Conservation (phyloP, 2,888 invertebrate species). For the Dryobotodes eremita region DNA sequence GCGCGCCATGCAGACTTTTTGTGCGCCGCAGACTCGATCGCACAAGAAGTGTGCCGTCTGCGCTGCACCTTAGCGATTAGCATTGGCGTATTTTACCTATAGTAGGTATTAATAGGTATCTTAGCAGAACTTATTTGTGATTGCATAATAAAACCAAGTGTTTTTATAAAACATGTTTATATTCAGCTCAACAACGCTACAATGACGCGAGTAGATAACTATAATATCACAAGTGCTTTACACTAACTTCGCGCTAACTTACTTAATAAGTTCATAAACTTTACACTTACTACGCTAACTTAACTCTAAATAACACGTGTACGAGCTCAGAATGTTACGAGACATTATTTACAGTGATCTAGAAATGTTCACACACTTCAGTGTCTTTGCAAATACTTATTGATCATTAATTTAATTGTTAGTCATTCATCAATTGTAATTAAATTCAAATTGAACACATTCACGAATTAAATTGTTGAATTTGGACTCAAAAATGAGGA, state of each 20-base stretch:
- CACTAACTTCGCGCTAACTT: conserved; percentile 46
- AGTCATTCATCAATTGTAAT: background rate
- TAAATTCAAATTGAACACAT: conserved; percentile 40
- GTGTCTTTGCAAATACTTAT: conserved; percentile 1
- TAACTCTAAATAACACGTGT: conserved; percentile 45
- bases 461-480: conserved; percentile 1
- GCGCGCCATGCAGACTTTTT: too few species aligned
- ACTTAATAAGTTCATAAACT: conserved; percentile 45
- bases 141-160: conserved; percentile 40
- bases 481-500: background rate
- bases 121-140: background rate
- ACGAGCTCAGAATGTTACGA: conserved; percentile 7
- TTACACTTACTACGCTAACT: conserved; percentile 51
- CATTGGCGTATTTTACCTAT: too few species aligned
- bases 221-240: conserved; percentile 66
- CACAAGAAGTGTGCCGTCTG: too few species aligned
- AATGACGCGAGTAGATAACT: conserved; percentile 50
- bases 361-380: conserved; percentile 13
- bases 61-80: too few species aligned
- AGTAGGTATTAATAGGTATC: background rate
- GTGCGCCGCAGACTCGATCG: too few species aligned
- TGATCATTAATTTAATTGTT: background rate
- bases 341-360: conserved; percentile 4
- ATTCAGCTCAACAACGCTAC: conserved; percentile 53
- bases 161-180: conserved; percentile 58